phyloP scores from a whole-genome alignment of 2,797 vertebrate species.

The Somateria mollissima region DNA sequence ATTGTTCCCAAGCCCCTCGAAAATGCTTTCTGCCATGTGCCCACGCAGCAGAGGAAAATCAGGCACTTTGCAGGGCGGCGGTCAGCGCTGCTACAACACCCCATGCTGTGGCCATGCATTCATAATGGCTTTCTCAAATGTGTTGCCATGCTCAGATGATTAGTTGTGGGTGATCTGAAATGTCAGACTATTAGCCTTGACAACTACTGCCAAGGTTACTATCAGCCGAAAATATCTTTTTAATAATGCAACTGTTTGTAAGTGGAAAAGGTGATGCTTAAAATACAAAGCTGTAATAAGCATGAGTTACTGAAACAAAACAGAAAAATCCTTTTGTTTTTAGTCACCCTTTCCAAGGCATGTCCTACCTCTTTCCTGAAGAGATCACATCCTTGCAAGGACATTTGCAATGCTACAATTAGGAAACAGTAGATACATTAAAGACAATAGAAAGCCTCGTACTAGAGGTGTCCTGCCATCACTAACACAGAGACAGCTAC shows the following conservation, averaged over 20 bases:
- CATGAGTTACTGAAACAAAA: conserved; percentile 53
- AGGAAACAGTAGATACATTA: not conserved
- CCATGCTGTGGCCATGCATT: conserved; percentile 37
- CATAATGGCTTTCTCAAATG: conserved; percentile 76
- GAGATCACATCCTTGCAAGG: not conserved
- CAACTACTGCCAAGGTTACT: conserved; percentile 70
- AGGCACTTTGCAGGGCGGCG: conserved; percentile 51
- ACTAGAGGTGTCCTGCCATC: not conserved
- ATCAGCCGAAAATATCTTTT: conserved; percentile 60
- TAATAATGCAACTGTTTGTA: conserved; percentile 72
- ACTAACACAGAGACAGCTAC: fast-evolving
- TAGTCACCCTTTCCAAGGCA: not conserved
- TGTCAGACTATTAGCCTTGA: conserved; percentile 80
- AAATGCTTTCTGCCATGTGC: conserved; percentile 27
- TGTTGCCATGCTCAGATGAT: conserved; percentile 76
- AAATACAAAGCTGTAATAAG: conserved; percentile 74
- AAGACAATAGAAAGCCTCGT: not conserved
- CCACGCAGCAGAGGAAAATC: conserved; percentile 2
- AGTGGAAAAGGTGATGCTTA: conserved; percentile 71
- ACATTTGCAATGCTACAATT: not conserved
- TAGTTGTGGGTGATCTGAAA: conserved; percentile 78
- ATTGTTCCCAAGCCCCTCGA: not conserved
- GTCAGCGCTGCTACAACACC: conserved; percentile 39
- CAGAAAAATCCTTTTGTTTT: conserved; percentile 33
- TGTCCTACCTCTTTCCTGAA: not conserved